Percentiles rank a stretch among this genome's conserved stretches.
Evolutionary conservation across 2,888 invertebrate species (phyloP).

Genomic region (Brachynemurus nebulosus): DNA sequence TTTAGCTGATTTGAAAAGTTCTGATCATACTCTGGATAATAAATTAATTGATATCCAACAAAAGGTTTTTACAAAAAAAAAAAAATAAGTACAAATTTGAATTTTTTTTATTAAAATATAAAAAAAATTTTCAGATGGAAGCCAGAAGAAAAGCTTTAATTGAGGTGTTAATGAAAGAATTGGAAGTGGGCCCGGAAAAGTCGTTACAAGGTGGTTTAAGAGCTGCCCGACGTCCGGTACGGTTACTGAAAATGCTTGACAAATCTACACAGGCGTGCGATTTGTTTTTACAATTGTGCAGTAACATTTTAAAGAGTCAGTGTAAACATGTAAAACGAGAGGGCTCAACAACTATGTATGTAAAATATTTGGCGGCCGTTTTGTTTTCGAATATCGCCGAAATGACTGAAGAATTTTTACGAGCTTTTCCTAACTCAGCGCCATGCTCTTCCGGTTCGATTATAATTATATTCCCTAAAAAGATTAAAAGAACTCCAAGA

Average conservation of each 20-base stretch:
- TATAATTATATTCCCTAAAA: constrained; percentile 1
- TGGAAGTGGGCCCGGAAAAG: constrained; percentile 80
- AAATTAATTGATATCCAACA: constrained; percentile 35
- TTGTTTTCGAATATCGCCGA: constrained; percentile 64
- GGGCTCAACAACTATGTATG: constrained; percentile 66
- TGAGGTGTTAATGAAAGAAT: constrained; percentile 77
- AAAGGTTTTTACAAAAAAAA: constrained; percentile 22
- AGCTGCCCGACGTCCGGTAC: constrained; percentile 70
- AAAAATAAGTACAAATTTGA: background rate
- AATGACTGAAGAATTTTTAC: constrained; percentile 51
- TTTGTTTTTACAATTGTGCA: constrained; percentile 66
- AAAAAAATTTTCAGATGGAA: constrained; percentile 40
- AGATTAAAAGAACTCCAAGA: too few relatives aligned
- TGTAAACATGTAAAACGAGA: constrained; percentile 67
- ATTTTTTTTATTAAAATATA: constrained; percentile 7
- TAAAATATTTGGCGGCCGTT: constrained; percentile 66
- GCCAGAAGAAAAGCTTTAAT: constrained; percentile 60
- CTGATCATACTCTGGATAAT: constrained; percentile 29
- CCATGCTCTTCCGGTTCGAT: constrained; percentile 54
- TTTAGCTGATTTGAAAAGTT: constrained; percentile 26
- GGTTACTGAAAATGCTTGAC: constrained; percentile 66
- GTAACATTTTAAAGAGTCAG: constrained; percentile 66
- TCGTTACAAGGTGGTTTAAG: constrained; percentile 81
- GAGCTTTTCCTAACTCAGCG: constrained; percentile 66
- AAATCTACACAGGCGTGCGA: constrained; percentile 63